phyloP scores from a whole-genome alignment of 1,140 invertebrate species.

The Eueides isabella region DNA sequence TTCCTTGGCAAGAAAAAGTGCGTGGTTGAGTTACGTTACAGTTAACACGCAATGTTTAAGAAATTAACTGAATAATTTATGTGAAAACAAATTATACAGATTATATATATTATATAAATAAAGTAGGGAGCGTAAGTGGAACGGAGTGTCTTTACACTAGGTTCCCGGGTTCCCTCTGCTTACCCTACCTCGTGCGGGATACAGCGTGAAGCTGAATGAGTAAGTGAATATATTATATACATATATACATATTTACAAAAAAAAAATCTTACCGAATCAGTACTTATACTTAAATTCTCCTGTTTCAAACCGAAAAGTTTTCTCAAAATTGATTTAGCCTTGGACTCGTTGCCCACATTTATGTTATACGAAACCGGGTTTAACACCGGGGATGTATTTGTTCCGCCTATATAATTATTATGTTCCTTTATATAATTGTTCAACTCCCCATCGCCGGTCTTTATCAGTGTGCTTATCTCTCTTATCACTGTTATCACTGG shows the following conservation, averaged over 20 bases:
- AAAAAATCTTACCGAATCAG: conserved; percentile 35
- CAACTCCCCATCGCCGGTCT: conserved; percentile 53
- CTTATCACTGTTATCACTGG: conserved; percentile 57
- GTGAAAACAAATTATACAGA: too few species aligned
- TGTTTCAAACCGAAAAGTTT: conserved; percentile 52
- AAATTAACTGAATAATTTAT: background rate
- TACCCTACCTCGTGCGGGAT: too few species aligned
- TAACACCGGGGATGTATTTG: conserved; percentile 41
- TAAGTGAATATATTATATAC: background rate
- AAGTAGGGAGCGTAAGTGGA: too few species aligned
- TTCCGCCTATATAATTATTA: conserved; percentile 57
- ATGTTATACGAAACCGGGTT: conserved; percentile 48
- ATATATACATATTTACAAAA: conserved; percentile 14
- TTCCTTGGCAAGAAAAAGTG: background rate
- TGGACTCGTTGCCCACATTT: conserved; percentile 47
- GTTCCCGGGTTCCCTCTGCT: too few species aligned
- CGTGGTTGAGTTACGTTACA: background rate
- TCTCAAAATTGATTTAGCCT: conserved; percentile 47
- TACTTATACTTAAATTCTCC: conserved; percentile 50
- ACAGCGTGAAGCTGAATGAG: too few species aligned
- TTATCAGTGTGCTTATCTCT: conserved; percentile 60
- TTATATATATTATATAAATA: too few species aligned
- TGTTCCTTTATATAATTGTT: conserved; percentile 55
- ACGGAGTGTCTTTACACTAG: too few species aligned
- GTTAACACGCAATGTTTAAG: background rate